Evolutionary conservation across 2,888 invertebrate genomes (phyloP), one percentile per base, ranked within the genome.

Genomic region (Dusona sp.): DNA sequence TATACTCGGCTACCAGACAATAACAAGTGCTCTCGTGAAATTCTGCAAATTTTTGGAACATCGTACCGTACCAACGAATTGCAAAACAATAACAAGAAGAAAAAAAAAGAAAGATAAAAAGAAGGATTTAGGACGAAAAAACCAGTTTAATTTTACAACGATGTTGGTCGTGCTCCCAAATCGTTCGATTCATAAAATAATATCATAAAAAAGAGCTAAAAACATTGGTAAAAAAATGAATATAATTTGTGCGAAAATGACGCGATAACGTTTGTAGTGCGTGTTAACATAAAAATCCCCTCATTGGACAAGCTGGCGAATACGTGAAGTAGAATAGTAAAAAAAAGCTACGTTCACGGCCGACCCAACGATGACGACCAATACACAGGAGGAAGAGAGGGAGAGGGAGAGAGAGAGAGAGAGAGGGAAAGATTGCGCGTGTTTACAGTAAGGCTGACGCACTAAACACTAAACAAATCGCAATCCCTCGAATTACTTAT

Each of bases 1-100:
- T 36, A 54, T 48, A 74, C 42, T 25, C 11, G 42, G 51, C 64
- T 48, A 68, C 64, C 29, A 22, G 74, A 79, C 84, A 84, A 79
- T 73, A 70, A 83, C 78, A 33, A 73, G 79, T 33, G 65, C 65
- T 38, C 72, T 72, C 38, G 64, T 29, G 70, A 75, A 77, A 70
- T 83, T 77, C 61, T 83, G 29, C 48, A 54, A 72, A 78, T 72
- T 72, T 72, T 65, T 38, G n/a, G n/a, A 33, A 42, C 72, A 25
- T 61, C 42, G 42, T 25, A 57, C 38, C 38, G 19, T 36, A 36
- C n/a, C 38, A 3, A n/a, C 36, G 36, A 73, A 36, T 19, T 1
- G 3, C 22, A 7, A 19, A 57, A 42, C 19, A 42, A 74, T 29
- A 61, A 61, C 13, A 33, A 54, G 38, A 54, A 51, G 4, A 45